A percentile compares a stretch with the other conserved stretches of the same genome.
Evolutionary conservation across 2,888 invertebrate species (phyloP).

Genomic region (Sussaba pulchella): DNA sequence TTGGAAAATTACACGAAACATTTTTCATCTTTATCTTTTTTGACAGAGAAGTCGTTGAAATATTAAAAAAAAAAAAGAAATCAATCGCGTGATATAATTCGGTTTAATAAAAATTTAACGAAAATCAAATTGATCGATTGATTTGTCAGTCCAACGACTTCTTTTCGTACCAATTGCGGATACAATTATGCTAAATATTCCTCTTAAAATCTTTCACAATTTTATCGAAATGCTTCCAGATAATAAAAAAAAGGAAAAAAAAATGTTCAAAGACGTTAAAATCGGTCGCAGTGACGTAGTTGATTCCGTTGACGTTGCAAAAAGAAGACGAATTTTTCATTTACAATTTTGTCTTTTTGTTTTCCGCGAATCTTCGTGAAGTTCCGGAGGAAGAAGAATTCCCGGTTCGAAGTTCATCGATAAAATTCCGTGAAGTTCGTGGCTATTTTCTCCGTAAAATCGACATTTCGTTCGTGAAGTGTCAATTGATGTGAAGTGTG

Average conservation of each 20-base stretch:
- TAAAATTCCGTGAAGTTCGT: neutral
- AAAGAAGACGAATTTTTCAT: neutral
- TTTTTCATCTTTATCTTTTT: neutral
- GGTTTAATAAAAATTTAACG: too few species aligned
- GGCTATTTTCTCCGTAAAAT: neutral
- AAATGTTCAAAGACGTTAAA: neutral
- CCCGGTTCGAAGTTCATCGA: neutral
- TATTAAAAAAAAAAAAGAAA: too few species aligned
- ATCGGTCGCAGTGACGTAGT: neutral
- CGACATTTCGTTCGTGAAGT: neutral
- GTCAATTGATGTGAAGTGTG: neutral
- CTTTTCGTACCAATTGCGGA: neutral
- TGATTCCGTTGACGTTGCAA: slow-evolving; percentile 16
- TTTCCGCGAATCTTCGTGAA: neutral
- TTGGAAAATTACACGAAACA: neutral
- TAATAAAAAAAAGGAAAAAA: neutral
- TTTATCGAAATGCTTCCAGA: neutral
- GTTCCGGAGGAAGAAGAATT: neutral
- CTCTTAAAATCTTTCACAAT: neutral
- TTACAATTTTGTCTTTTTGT: too few species aligned
- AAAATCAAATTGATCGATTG: neutral
- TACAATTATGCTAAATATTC: neutral
- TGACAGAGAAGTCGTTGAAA: slow-evolving; percentile 3
- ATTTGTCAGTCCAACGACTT: neutral
- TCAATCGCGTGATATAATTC: too few species aligned